Percentiles rank a stretch among this genome's conserved stretches.
Evolutionary conservation across 30 jellyfish, hydroid and myxozoan species (phyloP).

Genomic region (Rhopilema esculentum): DNA sequence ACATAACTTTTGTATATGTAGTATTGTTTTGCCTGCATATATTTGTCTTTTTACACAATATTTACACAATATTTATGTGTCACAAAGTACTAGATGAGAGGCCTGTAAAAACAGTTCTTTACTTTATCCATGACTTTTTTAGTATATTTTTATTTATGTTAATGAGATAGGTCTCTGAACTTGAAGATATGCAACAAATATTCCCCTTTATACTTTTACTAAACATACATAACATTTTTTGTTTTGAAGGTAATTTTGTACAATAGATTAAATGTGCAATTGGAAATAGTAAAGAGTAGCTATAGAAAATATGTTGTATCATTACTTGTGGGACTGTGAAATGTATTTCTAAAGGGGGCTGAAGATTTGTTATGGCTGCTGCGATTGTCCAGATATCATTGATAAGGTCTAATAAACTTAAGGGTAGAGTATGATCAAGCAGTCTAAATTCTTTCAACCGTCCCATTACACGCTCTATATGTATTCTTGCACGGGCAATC

Average conservation of each 20-base stretch:
- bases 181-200: neutral
- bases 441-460: slow-evolving; percentile 45
- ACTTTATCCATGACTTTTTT: neutral
- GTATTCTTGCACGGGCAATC: slow-evolving; percentile 58
- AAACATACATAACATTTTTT: neutral
- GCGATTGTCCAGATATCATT: slow-evolving; percentile 57
- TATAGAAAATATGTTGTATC: neutral
- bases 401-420: slow-evolving; percentile 7
- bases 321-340: neutral
- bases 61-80: neutral
- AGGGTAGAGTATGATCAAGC: slow-evolving; percentile 60
- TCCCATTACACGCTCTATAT: slow-evolving; percentile 55
- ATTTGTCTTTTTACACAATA: neutral
- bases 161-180: neutral
- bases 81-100: neutral
- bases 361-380: slow-evolving; percentile 50
- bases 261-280: neutral
- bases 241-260: neutral
- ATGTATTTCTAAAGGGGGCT: slow-evolving; percentile 17
- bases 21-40: neutral
- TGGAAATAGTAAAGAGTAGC: neutral
- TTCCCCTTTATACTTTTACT: neutral
- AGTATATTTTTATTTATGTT: neutral
- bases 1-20: neutral
- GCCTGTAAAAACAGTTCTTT: neutral